These are phyloP conservation scores for Eutolmus rufibarbis DNA, from an alignment of 2,888 invertebrate species.

Conservation along the genomic window DNA sequence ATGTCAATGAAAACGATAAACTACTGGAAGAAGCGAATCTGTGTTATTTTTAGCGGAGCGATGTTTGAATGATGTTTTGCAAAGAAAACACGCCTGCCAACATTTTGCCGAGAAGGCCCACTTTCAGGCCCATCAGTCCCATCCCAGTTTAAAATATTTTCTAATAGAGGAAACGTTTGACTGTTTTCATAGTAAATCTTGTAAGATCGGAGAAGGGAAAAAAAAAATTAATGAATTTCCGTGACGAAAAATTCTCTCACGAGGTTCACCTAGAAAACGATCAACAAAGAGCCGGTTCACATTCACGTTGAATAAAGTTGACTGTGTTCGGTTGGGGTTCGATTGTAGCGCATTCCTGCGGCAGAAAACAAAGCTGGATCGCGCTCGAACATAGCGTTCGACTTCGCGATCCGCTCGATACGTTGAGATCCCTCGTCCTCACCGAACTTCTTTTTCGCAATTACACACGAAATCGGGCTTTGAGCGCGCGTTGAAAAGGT, in stretches of 20 bases:
- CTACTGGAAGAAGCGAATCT: neutral
- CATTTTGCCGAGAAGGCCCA: neutral
- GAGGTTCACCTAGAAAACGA: conserved; percentile 40
- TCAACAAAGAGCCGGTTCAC: conserved; percentile 22
- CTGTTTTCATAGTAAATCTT: neutral
- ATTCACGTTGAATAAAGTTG: neutral
- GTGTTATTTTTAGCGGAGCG: neutral
- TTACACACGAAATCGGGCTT: conserved; percentile 11
- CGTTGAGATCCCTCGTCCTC: neutral
- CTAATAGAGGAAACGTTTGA: neutral
- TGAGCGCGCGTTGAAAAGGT: neutral
- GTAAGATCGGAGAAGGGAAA: neutral
- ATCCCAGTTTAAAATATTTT: neutral
- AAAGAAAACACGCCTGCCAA: neutral
- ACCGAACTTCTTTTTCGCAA: conserved; percentile 8
- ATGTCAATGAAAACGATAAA: neutral
- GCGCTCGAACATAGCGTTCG: neutral
- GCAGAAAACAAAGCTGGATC: neutral
- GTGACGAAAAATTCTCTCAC: conserved; percentile 45
- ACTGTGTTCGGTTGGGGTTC: neutral
- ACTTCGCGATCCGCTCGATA: neutral
- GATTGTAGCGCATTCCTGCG: conserved; percentile 21
- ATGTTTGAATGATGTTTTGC: neutral
- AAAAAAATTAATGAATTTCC: conserved; percentile 5
- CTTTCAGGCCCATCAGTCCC: neutral